These are phyloP conservation scores for Caenorhabditis japonica DNA, from an alignment of 2,888 invertebrate genomes.

Conservation along the genomic window DNA sequence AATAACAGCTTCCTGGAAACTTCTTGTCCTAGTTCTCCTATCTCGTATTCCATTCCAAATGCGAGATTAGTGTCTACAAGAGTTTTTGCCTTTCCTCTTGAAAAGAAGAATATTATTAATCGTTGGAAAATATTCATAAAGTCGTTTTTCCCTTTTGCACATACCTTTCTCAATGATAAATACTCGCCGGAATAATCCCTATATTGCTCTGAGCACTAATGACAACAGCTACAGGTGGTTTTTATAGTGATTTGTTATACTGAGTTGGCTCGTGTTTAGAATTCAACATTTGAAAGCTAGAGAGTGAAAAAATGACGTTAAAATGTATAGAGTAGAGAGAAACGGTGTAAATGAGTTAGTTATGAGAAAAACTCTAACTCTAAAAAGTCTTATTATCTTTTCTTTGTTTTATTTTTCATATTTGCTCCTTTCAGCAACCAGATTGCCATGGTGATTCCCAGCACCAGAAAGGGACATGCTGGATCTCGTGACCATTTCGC, in stretches of 20 bases:
- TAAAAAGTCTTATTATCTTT: too few species aligned
- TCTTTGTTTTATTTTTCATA: too few species aligned
- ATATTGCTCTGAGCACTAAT: conserved; percentile 38
- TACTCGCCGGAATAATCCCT: conserved; percentile 33
- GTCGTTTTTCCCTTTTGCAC: conserved; percentile 1
- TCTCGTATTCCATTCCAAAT: conserved; percentile 8
- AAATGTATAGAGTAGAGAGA: too few species aligned
- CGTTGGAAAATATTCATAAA: conserved; percentile 35
- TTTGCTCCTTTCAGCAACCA: conserved; percentile 57
- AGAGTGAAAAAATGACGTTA: too few species aligned
- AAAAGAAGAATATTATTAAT: conserved; percentile 47
- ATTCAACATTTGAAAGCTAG: too few species aligned
- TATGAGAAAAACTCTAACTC: too few species aligned
- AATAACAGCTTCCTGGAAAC: conserved; percentile 25
- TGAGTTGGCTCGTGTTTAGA: too few species aligned
- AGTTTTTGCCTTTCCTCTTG: conserved; percentile 10
- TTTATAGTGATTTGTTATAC: conserved; percentile 8
- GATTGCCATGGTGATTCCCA: conserved; percentile 68
- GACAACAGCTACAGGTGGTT: conserved; percentile 43
- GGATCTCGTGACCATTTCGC: conserved; percentile 45
- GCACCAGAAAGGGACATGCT: conserved; percentile 61
- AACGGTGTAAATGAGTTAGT: too few species aligned
- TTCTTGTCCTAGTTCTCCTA: conserved; percentile 32
- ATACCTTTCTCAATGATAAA: conserved; percentile 37
- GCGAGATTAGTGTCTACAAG: conserved; percentile 31